Percentiles rank a stretch among this genome's conserved stretches.
These are phyloP conservation scores for Campopleginae sp. DNA, from an alignment of 2,888 invertebrate species.

Conservation along the genomic window DNA sequence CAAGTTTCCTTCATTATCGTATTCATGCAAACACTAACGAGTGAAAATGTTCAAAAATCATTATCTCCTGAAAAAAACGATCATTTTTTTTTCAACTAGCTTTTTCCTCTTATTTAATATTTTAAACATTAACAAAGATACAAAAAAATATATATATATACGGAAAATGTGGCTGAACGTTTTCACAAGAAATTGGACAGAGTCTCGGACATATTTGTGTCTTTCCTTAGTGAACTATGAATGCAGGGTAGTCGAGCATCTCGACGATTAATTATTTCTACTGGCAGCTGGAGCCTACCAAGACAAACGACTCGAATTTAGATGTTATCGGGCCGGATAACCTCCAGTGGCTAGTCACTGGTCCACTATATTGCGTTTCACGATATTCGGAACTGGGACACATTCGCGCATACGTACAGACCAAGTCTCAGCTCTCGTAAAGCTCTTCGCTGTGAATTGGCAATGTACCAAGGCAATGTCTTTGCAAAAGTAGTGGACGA, in stretches of 20 bases:
- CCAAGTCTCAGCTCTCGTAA: neutral
- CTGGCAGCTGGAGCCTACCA: conserved; percentile 51
- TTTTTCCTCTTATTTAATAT: neutral
- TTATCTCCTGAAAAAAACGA: neutral
- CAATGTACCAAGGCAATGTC: conserved; percentile 3
- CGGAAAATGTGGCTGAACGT: neutral
- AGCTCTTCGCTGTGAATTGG: conserved; percentile 19
- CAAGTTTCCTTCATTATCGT: conserved; percentile 48
- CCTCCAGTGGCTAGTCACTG: conserved; percentile 53
- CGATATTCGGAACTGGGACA: conserved; percentile 48
- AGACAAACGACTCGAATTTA: conserved; percentile 62
- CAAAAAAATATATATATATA: neutral
- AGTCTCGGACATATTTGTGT: neutral
- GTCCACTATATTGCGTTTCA: conserved; percentile 30
- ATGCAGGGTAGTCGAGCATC: conserved; percentile 33
- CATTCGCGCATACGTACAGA: conserved; percentile 7
- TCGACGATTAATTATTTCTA: conserved; percentile 52
- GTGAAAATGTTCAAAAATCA: neutral
- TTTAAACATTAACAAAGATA: too few species aligned
- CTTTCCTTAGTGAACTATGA: conserved; percentile 35
- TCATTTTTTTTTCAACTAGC: neutral
- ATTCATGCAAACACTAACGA: neutral
- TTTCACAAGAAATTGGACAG: neutral
- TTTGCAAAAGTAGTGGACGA: neutral
- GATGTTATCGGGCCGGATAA: conserved; percentile 58